phyloP scores from a whole-genome alignment of 2,113 vertebrate genomes.

The Mystacornis crossleyi region DNA sequence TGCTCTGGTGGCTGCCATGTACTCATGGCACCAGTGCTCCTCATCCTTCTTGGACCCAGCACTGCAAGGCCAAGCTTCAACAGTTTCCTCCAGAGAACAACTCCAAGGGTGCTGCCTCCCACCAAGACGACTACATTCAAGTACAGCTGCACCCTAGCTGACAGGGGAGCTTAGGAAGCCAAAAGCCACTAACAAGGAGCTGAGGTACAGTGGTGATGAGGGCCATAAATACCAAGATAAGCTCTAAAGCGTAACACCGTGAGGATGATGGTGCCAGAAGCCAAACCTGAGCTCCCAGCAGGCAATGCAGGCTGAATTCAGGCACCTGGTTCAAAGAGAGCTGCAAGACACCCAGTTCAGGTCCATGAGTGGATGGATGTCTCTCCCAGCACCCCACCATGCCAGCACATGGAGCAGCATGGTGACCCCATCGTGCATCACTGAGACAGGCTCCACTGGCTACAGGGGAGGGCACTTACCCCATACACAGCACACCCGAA shows the following conservation, averaged over 20 bases:
- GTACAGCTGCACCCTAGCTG: background rate
- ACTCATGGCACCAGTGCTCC: background rate
- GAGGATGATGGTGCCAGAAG: background rate
- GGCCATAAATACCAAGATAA: background rate
- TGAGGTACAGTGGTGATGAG: background rate
- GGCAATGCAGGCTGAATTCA: background rate
- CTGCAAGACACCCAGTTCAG: background rate
- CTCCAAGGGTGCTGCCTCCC: background rate
- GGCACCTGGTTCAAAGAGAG: background rate
- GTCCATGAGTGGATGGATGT: background rate
- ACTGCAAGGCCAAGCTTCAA: background rate
- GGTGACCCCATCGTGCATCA: background rate
- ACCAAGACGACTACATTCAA: rapidly evolving
- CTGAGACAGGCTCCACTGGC: background rate
- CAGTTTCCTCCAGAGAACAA: background rate
- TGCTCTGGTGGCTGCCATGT: background rate
- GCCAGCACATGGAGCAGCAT: background rate
- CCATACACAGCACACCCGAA: rapidly evolving
- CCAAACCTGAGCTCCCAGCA: background rate
- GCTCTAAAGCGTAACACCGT: background rate
- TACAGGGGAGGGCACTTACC: rapidly evolving
- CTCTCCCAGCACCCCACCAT: background rate
- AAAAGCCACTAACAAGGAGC: background rate
- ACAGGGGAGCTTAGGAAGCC: background rate
- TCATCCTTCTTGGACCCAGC: background rate